Conservation (phyloP, 2,797 vertebrate genomes). For the Neomorphus geoffroyi region DNA sequence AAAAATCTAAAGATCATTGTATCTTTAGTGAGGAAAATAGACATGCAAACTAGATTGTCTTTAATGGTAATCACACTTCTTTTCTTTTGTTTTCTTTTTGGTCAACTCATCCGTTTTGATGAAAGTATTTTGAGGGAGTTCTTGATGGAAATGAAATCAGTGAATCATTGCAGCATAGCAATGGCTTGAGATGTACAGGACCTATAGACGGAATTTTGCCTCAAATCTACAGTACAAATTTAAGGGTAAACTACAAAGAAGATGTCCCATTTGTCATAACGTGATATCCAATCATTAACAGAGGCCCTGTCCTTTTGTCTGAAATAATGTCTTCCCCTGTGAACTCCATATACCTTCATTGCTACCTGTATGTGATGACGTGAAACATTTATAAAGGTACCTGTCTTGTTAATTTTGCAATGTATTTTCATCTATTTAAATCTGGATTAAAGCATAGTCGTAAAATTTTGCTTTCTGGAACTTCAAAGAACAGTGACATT, state of each 20-base stretch:
- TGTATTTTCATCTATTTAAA: not conserved
- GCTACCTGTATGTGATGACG: slow-evolving; percentile 57
- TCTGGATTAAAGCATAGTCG: not conserved
- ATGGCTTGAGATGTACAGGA: slow-evolving; percentile 79
- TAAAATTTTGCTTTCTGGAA: not conserved
- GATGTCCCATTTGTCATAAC: slow-evolving; percentile 68
- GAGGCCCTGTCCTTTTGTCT: slow-evolving; percentile 66
- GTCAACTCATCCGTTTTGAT: slow-evolving; percentile 69
- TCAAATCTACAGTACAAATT: slow-evolving; percentile 81
- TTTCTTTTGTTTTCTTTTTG: slow-evolving; percentile 69
- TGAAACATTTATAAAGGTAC: slow-evolving; percentile 13
- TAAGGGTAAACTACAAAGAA: slow-evolving; percentile 80
- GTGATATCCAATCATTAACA: slow-evolving; percentile 58
- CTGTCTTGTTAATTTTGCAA: not conserved
- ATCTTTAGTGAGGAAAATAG: slow-evolving; percentile 60
- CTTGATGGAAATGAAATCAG: slow-evolving; percentile 81
- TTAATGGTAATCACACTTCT: slow-evolving; percentile 55
- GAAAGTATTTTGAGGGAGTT: slow-evolving; percentile 81
- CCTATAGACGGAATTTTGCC: slow-evolving; percentile 80
- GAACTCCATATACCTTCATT: slow-evolving; percentile 55
- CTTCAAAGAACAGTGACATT: not conserved
- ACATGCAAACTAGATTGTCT: slow-evolving; percentile 6
- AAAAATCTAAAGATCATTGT: slow-evolving; percentile 27
- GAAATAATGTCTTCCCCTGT: slow-evolving; percentile 44
- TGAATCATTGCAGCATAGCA: slow-evolving; percentile 78